Evolutionary conservation across 1,140 invertebrate species (phyloP).

Genomic region (Melipona quadrifasciata): DNA sequence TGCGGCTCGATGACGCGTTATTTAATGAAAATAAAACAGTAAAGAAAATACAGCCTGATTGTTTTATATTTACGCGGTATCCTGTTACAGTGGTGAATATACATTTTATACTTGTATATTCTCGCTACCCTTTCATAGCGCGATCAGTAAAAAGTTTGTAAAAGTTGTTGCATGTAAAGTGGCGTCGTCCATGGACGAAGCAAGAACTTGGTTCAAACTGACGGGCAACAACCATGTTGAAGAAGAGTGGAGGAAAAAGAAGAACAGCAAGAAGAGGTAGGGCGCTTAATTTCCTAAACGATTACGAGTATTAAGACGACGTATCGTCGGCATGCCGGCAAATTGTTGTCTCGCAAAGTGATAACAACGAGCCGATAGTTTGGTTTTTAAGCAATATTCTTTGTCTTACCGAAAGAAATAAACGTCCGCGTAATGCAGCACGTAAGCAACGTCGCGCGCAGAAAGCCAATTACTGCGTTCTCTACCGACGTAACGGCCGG

Average conservation of each 20-base stretch:
- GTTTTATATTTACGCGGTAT: background rate
- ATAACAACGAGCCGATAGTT: slow-evolving; percentile 16
- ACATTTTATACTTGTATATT: background rate
- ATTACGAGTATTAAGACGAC: slow-evolving; percentile 7
- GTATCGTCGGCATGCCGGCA: background rate
- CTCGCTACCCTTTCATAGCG: background rate
- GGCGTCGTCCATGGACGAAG: background rate
- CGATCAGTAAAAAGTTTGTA: background rate
- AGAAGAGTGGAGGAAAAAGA: background rate
- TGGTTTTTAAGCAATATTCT: background rate
- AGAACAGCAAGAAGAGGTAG: background rate
- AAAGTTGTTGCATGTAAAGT: background rate
- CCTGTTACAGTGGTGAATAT: background rate
- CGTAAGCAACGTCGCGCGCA: too few relatives aligned
- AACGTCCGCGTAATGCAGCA: slow-evolving; percentile 2
- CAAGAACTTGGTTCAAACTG: background rate
- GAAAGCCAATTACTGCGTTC: slow-evolving; percentile 41
- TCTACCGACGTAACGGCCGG: slow-evolving; percentile 21
- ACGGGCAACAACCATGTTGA: background rate
- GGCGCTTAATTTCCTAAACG: slow-evolving; percentile 25
- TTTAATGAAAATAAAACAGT: slow-evolving; percentile 65
- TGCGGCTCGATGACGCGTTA: slow-evolving; percentile 46
- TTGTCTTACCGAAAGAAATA: background rate
- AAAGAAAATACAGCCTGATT: background rate
- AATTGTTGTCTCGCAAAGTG: background rate